Evolutionary conservation across 2,113 vertebrate species (phyloP), one percentile per base, ranked within the genome.

Genomic region (Toxotes chatareus): DNA sequence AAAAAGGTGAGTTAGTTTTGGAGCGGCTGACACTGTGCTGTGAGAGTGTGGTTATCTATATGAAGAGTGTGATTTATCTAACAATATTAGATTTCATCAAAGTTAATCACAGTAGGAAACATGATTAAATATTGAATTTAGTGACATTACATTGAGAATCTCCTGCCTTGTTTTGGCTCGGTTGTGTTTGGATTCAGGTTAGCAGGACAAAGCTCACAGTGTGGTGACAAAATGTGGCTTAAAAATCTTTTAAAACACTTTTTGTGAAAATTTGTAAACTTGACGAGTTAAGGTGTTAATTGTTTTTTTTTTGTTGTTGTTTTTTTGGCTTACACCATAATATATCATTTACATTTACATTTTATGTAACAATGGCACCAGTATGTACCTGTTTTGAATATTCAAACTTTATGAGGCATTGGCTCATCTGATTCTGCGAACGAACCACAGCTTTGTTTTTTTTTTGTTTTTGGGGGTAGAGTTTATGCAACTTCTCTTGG

Each of bases 1-100:
- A 91, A 86, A 68, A 94, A 92, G 94, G 94, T 95, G 88, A 93
- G 92, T 84, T 75, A 2, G 11, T 64, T 63, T 19, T 62, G 13
- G 5, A 79, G 49, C 31, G 3, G 3, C n/a, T 64, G 68, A 36
- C 12, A 57, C 36, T 67, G 27, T 68, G 49, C 16, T 69, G 27
- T 34, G 17, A 7, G 44, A 57, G 27, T 38, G n/a, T n/a, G 10
- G 23, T 73, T 17, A 31, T 47, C 44, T 7, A 51, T 63, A 27
- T 57, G n/a, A 49, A 44, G 19, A 70, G 2, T 32, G 27, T 56
- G 2, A 36, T 32, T 86, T 51, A 57, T 44, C 6, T 8, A 53
- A 59, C 21, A 72, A 9, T 51, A 19, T 19, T 31, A 53, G 0
- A 38, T 59, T 66, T 74, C 16, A 65, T 60, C 0, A 14, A 3